Evolutionary conservation across 2,888 invertebrate genomes (phyloP), one percentile per base, ranked within the genome.

Genomic region (Bhutanitis thaidina): DNA sequence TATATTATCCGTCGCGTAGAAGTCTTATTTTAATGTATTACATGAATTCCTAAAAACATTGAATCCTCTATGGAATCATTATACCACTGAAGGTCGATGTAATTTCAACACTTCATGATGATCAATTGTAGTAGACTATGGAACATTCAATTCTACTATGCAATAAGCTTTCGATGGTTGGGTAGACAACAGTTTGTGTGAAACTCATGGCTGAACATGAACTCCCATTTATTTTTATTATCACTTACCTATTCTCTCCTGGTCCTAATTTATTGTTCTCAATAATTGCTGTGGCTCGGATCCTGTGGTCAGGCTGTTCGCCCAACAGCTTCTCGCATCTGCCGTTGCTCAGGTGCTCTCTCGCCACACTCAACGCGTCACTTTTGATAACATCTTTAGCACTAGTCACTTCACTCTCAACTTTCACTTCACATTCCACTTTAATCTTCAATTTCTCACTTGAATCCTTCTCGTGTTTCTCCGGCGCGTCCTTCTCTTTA

Each of bases 301-400:
- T 84, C 75, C 92, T 90, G 69, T 91, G 92, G 67, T 92, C 92
- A 35, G 88, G 83, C 61, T 84, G 81, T 58, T 93, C 92, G 8
- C 93, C 94, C 66, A 95, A 91, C 74, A 94, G 89, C 69, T 94
- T 91, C 81, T 95, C 95, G 67, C 93, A 93, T 61, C 94, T 89
- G 44, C 95, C 94, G 92, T 94, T 94, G 61, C 64, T 83, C 61
- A 89, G 58, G 54, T 88, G 77, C 72, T 88, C 87, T 57, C 85
- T 72, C 37, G 75, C 88, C 44, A 83, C 79, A 82, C 78, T 85
- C 59, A 77, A 83, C 57, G 77, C 80, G 59, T 83, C 85, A 77
- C 82, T 80, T 65, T 67, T 76, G 55, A 85, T 81, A 58, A 87
- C 87, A 67, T 90, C 91, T 71, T 84, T 79, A 65, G 77, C 86